Evolutionary conservation across 2,888 invertebrate genomes (phyloP).

Genomic region (Linnaemya vulpina): DNA sequence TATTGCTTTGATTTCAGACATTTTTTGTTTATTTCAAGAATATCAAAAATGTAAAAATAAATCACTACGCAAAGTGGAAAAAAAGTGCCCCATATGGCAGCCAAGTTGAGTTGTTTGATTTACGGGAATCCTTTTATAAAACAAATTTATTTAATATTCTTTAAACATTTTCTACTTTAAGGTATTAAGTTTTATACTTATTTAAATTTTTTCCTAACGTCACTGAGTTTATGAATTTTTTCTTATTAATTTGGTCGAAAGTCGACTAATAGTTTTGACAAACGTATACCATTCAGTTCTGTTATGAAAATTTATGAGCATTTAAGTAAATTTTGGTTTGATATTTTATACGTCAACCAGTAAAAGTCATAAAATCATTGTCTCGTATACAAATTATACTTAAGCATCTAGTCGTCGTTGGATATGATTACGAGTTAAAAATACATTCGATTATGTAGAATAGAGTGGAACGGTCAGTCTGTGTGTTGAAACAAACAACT

Average conservation of each 20-base stretch:
- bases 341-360: constrained; percentile 26
- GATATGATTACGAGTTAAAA: constrained; percentile 3
- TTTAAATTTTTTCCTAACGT: not conserved
- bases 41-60: too few relatives aligned
- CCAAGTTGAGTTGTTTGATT: too few relatives aligned
- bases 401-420: constrained; percentile 42
- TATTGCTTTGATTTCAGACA: too few relatives aligned
- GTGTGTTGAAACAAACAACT: constrained; percentile 55
- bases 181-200: too few relatives aligned
- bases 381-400: constrained; percentile 57
- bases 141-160: too few relatives aligned
- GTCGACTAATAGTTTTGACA: constrained; percentile 51
- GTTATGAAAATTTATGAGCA: constrained; percentile 62
- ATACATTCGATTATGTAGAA: constrained; percentile 52
- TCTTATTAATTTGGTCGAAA: not conserved
- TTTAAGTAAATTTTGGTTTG: constrained; percentile 36
- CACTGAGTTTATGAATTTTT: constrained; percentile 11
- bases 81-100: too few relatives aligned
- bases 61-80: too few relatives aligned
- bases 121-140: too few relatives aligned
- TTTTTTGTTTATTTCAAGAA: too few relatives aligned
- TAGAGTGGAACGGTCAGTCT: constrained; percentile 58
- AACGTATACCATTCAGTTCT: constrained; percentile 20
- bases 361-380: constrained; percentile 58
- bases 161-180: too few relatives aligned